Conservation (phyloP, 2,797 vertebrate genomes). For the Champsocephalus gunnari region DNA sequence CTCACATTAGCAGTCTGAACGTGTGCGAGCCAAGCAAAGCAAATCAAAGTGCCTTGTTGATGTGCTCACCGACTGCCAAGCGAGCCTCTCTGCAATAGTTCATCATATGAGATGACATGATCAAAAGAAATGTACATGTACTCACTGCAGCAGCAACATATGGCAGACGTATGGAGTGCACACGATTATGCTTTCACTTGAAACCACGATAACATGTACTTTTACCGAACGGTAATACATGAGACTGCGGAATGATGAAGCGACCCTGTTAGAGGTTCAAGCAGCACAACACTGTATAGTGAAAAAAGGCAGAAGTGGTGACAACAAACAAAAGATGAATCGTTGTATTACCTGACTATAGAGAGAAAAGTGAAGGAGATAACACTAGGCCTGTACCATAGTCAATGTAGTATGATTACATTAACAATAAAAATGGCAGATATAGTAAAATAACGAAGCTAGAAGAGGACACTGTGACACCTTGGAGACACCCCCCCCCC, state of each 20-base stretch:
- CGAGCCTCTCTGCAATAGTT: neutral
- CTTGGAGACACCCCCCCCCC: constrained; percentile 32
- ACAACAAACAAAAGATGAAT: constrained; percentile 3
- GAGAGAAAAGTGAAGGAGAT: neutral
- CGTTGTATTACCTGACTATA: neutral
- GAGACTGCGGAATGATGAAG: neutral
- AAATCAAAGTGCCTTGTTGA: neutral
- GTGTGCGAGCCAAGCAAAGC: constrained; percentile 7
- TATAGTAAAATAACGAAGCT: neutral
- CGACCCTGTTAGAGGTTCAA: neutral
- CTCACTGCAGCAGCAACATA: neutral
- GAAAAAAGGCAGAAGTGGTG: neutral
- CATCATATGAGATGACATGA: neutral
- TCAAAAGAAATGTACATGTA: neutral
- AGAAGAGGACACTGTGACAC: constrained; percentile 50
- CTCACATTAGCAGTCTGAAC: constrained; percentile 22
- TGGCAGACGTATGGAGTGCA: neutral
- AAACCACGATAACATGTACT: neutral
- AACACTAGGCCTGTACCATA: neutral
- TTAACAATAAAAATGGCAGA: constrained; percentile 12
- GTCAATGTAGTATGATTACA: neutral
- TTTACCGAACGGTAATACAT: neutral
- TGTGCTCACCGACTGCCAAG: neutral
- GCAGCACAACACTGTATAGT: neutral
- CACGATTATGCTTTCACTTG: neutral